Evolutionary conservation across 1,140 invertebrate genomes (phyloP), one percentile per base, ranked within the genome.

Genomic region (Lutraria rhynchaena): DNA sequence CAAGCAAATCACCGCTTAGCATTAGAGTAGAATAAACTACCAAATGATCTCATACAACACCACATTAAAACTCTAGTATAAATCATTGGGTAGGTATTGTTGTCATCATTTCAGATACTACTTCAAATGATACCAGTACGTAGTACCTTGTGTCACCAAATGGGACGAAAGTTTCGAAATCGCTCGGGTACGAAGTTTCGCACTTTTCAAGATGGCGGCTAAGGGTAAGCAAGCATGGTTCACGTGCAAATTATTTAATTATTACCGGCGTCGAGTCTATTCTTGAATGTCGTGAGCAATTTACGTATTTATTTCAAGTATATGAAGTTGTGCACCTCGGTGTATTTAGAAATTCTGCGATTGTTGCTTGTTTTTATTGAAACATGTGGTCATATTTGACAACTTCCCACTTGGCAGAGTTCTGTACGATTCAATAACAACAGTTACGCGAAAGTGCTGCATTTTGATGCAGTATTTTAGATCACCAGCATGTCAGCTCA

Each of bases 201-300:
- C 33, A 75, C 65, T 51, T 57, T 78, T 51, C 78, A 81, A 81
- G 67, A 81, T 81, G 78, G 65, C 78, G 67, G 67, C 78, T 49
- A 71, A 81, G 78, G 78, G 78, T 81, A 81, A 33, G 13, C 13
- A 0, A 46, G 57, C 78, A 81, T 73, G 78, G 69, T 35, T 71
- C 78, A 81, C 58, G 78, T 81, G 78, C 67, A 67, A 33, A 33
- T 55, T 78, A 55, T 31, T 69, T 41, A 27, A 46, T 67, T 49
- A 29, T 41, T 49, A 31, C 33, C 15, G 37, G 3, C 11, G 41
- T 24, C 11, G 13, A 0, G n/a, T 44, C 5, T 31, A 67, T 7
- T 24, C 4, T 3, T 1, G 15, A 3, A 49, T 31, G 3, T 1
- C 17, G 44, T 49, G 9, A 7, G n/a, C 9, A 17, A 67, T 29